Percentiles rank a stretch among this genome's conserved stretches.
Evolutionary conservation across 2,113 vertebrate genomes (phyloP).

Genomic region (Rhinogobius similis): DNA sequence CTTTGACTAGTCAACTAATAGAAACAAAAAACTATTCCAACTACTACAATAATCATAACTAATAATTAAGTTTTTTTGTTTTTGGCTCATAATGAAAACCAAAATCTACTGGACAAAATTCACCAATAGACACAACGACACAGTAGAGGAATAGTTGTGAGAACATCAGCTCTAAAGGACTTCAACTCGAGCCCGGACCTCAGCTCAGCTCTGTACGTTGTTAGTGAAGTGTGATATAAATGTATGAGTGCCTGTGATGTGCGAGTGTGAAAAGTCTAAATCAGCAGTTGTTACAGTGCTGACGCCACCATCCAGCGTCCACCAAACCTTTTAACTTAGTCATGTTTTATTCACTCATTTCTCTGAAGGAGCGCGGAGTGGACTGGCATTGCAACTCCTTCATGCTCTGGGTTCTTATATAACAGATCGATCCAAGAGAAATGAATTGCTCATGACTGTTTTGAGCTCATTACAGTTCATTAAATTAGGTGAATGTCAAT

Average conservation of each 20-base stretch:
- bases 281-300: constrained; percentile 52
- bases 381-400: constrained; percentile 9
- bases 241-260: neutral
- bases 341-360: constrained; percentile 63
- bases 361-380: constrained; percentile 22
- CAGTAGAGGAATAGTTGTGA: too few species aligned
- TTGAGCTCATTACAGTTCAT: neutral
- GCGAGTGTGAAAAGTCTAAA: constrained; percentile 39
- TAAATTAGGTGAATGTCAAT: neutral
- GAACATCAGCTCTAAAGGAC: too few species aligned
- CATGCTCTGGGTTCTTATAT: constrained; percentile 39
- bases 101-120: too few species aligned
- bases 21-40: too few species aligned
- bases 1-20: too few species aligned
- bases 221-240: constrained; percentile 2
- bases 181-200: neutral
- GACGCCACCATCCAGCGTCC: constrained; percentile 36
- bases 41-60: too few species aligned
- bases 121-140: too few species aligned
- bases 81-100: too few species aligned
- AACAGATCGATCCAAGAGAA: constrained; percentile 32
- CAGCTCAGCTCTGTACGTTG: neutral
- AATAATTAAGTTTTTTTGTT: too few species aligned
- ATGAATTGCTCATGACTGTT: constrained; percentile 1
- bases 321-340: constrained; percentile 56